Base-by-base conservation (phyloP, 2,888 invertebrate species). In the Cephus runcator region DNA sequence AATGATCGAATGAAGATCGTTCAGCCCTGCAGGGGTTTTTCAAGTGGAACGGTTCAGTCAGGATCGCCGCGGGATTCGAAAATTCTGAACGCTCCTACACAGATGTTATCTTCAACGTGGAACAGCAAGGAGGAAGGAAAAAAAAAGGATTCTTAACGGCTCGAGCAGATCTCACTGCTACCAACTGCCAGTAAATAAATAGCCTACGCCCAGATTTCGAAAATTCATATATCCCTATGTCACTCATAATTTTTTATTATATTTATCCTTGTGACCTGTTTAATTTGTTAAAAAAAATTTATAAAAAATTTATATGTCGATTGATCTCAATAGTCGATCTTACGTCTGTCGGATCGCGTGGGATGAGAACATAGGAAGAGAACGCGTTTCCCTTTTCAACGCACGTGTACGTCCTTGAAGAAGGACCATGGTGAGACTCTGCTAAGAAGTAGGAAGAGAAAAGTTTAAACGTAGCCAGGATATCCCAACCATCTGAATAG, bases 401-500 rank as follows among this genome's bases (percentile, higher is more conserved):
- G 71, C 11, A 71, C 71, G 71, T 34, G 34, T 71, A 31, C 71
- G 71, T 71, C 23, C 31, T 71, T 23, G 71, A 34, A 34, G 12
- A 31, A 34, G 33, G 34, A 71, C 23, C 71, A 31, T 23, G 30
- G 71, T 9, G 12, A 34, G 71, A 71, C 23, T 56, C 9, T 56
- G 23, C 23, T 9, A 56, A 56, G 56, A 56, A 56, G 35, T 56
- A 69, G 69, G 73, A 69, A 76, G 76, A 69, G 34, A 75, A 76
- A 75, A 69, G 69, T 33, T 34, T 74, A 31, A 71, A 71, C 71
- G 71, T 1, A 34, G 31, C 9, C 31, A 34, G 71, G 33, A 71
- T 71, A 12, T 31, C 71, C 4, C 71, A 23, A 56, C 56, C 56
- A 23, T 56, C 1, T 23, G 56, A 56, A 56, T 23, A 56, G 56